Base-by-base conservation (phyloP, 2,888 invertebrate species). In the Temnothorax ravouxi region DNA sequence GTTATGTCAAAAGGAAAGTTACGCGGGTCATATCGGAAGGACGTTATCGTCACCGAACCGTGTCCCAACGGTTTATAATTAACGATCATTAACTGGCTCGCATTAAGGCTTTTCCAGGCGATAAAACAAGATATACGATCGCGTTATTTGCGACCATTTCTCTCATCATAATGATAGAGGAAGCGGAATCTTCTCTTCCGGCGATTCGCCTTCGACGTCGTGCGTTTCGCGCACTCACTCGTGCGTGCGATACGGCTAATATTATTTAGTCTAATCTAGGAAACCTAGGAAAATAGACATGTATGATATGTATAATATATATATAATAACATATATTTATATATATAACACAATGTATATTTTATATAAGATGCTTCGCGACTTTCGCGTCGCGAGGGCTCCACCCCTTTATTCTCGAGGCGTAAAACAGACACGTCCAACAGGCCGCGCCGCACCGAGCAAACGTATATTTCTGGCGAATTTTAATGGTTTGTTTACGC, bases 381-480 rank as follows among this genome's bases (percentile, higher is more conserved):
- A 29, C 44, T 66, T 66, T 47, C 3, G 25, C 41, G 25, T 21
- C 44, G 21, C 41, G 41, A 11, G 41, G 41, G 2, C 41, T 44
- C 25, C 64, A 25, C 29, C 59, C 2, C 15, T 8, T 29, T 61
- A 34, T 76, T 52, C 50, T 66, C 66, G 64, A 25, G n/a, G 21
- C 75, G 13, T 41, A 29, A 66, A 77, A 67, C 41, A 67, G 66
- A 77, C 52, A n/a, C 25, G 41, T 54, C n/a, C 66, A 15, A 41
- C 66, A 52, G 25, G 41, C 76, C 9, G 64, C n/a, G 4, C 6
- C 34, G 34, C 34, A 6, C 34, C 34, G 34, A 34, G 34, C 64
- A 21, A 64, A 83, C 72, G 88, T 89, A 88, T 88, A 89, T 88
- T 89, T 86, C 79, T 66, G 88, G 88, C 82, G 75, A 86, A 88